Conservation (phyloP, 2,113 vertebrate genomes). For the Gopherus flavomarginatus region DNA sequence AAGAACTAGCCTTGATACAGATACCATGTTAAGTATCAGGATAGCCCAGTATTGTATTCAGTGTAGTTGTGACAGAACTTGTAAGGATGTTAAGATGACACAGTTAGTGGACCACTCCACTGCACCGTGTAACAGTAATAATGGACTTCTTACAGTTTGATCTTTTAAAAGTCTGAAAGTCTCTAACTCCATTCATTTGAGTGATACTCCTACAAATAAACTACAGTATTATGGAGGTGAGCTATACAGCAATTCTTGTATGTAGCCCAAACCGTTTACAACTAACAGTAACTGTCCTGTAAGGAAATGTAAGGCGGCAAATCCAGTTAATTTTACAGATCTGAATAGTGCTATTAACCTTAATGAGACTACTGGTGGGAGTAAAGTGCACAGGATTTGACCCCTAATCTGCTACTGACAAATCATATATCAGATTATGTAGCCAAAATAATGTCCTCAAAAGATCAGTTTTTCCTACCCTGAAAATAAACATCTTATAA, state of each 20-base stretch:
- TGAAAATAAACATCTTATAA: conserved; percentile 40
- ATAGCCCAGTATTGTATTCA: not conserved
- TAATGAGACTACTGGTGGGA: accelerated
- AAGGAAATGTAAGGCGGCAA: accelerated
- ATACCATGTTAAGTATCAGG: not conserved
- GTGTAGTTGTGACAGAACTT: not conserved
- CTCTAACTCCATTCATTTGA: accelerated
- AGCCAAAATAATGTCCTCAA: not conserved
- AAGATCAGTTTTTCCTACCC: not conserved
- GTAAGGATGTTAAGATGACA: not conserved
- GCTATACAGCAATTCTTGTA: accelerated
- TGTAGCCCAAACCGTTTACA: not conserved
- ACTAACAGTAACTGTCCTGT: accelerated
- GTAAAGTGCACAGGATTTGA: not conserved
- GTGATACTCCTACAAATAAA: accelerated
- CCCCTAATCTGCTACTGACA: accelerated
- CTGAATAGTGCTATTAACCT: not conserved
- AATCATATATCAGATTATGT: accelerated
- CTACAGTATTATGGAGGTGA: not conserved
- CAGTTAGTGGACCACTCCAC: not conserved
- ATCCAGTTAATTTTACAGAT: not conserved
- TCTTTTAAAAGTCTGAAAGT: not conserved
- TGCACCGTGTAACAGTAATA: accelerated
- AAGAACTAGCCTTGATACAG: not conserved
- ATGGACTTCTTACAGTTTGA: not conserved